Base-by-base conservation (phyloP, 2,888 invertebrate species). In the Zygaena filipendulae region DNA sequence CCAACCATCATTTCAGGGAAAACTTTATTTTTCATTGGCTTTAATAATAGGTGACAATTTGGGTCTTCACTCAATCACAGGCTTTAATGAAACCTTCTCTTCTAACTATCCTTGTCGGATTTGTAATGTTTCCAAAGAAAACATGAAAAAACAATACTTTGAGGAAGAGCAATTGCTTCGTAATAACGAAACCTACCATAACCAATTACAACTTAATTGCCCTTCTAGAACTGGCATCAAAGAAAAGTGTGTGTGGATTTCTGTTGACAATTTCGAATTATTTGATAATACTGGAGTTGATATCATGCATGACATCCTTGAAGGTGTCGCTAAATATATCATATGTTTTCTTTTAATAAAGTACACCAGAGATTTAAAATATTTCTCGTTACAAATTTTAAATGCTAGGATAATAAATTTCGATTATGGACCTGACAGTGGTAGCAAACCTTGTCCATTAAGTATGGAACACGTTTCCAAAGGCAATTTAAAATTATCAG, bases 21-120 rank as follows among this genome's bases (percentile, higher is more conserved):
- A 28, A 13, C 29, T 40, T 12, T 20, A 23, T 21, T 26, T 35
- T 19, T 19, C 12, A 19, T 25, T 29, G 11, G 27, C 27, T 20
- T 13, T 40, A 9, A 25, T 30, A n/a, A 10, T 31, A 11, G 40
- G 40, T 4, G 38, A 38, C 25, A 40, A 40, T 21, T 23, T 39
- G 13, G 39, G 34, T n/a, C 21, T 16, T 7, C 16, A 16, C 7
- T 16, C 7, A 6, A 16, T 16, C 7, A 16, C 16, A 16, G 23
- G 23, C 7, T 27, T 19, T 19, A 14, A 13, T 16, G 25, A 18
- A 25, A 25, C 13, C 25, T 18, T 25, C 11, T 18, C 19, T 7
- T 13, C 19, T 7, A 25, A 18, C 10, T 16, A 25, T 25, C 37
- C 33, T 18, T 42, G 44, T 27, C 11, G 44, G 21, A 32, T 44